Conservation (phyloP, 2,113 vertebrate genomes). For the Macquaria australasica region DNA sequence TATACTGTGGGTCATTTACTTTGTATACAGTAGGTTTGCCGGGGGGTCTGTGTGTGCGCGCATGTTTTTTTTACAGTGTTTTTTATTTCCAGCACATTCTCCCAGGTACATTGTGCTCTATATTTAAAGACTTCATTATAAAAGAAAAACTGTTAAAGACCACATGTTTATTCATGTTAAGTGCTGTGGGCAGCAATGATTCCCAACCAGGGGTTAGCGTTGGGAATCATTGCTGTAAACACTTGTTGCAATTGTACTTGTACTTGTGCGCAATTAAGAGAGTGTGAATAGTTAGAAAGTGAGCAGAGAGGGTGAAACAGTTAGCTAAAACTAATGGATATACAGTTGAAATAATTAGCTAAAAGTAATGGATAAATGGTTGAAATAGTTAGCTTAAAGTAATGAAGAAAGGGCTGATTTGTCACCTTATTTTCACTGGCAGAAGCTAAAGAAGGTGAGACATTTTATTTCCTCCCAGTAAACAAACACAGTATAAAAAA, state of each 20-base stretch:
- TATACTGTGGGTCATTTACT: constrained; percentile 34
- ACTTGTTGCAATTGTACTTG: background rate
- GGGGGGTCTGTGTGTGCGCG: constrained; percentile 18
- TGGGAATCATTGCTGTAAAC: too few relatives aligned
- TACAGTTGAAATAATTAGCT: background rate
- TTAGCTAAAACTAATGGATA: background rate
- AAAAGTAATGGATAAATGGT: background rate
- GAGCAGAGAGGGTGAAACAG: background rate
- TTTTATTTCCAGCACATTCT: constrained; percentile 20
- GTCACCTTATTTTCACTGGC: constrained; percentile 15
- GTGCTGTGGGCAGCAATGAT: background rate
- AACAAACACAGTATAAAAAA: constrained; percentile 8
- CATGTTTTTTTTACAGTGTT: background rate
- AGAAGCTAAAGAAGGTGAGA: background rate
- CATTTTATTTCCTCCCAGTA: too few relatives aligned
- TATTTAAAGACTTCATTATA: constrained; percentile 44
- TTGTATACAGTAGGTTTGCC: constrained; percentile 44
- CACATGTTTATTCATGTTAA: constrained; percentile 12
- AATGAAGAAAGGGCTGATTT: background rate
- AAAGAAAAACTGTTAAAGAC: constrained; percentile 37
- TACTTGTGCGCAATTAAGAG: background rate
- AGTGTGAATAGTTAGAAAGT: background rate
- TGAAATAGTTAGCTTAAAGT: background rate
- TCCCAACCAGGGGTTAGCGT: background rate
- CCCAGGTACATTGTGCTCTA: constrained; percentile 18